phyloP scores from a whole-genome alignment of 2,888 invertebrate genomes.

The Parnassius mnemosyne region DNA sequence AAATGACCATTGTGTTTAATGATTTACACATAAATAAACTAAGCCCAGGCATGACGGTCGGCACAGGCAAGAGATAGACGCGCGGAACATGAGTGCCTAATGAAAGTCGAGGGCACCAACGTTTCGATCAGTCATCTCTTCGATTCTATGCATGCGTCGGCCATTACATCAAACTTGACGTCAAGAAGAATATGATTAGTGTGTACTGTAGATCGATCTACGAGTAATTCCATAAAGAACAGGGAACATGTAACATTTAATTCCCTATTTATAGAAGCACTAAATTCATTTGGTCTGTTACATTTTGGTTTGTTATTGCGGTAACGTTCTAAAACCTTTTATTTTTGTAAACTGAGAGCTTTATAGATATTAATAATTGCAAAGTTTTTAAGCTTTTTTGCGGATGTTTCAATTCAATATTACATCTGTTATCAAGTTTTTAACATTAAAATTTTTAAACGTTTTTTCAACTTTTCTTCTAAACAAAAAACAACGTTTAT shows the following conservation, averaged over 20 bases:
- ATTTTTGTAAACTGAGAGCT: no score
- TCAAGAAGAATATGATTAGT: constrained; percentile 24
- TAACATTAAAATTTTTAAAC: no score
- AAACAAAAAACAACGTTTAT: no score
- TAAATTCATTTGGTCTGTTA: constrained; percentile 13
- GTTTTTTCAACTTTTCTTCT: no score
- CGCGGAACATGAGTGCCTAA: constrained; percentile 2
- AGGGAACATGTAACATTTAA: constrained; percentile 18
- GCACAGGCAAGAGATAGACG: no score
- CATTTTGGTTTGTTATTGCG: constrained; percentile 15
- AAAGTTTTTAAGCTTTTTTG: no score
- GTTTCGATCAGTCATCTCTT: constrained; percentile 26
- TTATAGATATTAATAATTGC: no score
- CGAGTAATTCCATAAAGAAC: constrained; percentile 23
- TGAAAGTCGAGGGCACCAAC: constrained; percentile 24
- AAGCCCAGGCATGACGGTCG: no score
- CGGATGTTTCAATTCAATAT: no score
- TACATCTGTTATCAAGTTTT: no score
- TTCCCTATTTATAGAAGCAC: constrained; percentile 19
- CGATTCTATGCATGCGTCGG: constrained; percentile 22
- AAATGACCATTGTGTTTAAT: constrained; percentile 15
- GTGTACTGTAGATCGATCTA: constrained; percentile 22
- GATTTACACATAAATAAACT: constrained; percentile 13
- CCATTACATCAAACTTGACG: constrained; percentile 20
- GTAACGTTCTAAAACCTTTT: constrained; percentile 7